Conservation (phyloP, 2,888 invertebrate species). For the Psylliodes chrysocephalus region DNA sequence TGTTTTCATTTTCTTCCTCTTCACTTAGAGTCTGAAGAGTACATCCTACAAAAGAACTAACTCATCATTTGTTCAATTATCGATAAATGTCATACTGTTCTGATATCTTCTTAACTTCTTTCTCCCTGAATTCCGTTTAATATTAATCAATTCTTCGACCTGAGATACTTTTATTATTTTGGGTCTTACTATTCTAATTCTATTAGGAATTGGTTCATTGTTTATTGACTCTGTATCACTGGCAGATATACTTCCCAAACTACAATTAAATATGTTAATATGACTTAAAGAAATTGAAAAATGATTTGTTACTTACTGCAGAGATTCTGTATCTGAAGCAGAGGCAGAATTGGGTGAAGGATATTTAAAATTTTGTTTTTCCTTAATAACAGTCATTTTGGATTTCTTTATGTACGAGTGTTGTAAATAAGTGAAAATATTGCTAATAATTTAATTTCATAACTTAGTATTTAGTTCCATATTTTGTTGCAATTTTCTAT, state of each 20-base stretch:
- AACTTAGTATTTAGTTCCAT: background rate
- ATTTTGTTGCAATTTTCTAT: no score
- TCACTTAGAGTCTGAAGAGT: constrained; percentile 54
- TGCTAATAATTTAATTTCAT: background rate
- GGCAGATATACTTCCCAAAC: constrained; percentile 50
- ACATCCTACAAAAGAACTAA: constrained; percentile 47
- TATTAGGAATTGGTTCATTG: constrained; percentile 44
- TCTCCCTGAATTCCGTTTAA: constrained; percentile 52
- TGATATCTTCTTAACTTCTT: constrained; percentile 54
- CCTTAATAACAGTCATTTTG: constrained; percentile 55
- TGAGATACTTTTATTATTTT: constrained; percentile 36
- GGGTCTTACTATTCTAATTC: constrained; percentile 35
- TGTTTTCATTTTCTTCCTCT: constrained; percentile 51
- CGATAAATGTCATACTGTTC: constrained; percentile 47
- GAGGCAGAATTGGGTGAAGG: constrained; percentile 47
- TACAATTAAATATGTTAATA: constrained; percentile 33
- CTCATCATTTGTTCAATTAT: background rate
- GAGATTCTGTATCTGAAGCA: constrained; percentile 55
- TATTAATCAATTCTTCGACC: constrained; percentile 46
- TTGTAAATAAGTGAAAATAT: no score
- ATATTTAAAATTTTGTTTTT: constrained; percentile 47
- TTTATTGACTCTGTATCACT: constrained; percentile 54
- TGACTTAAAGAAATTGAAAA: constrained; percentile 1
- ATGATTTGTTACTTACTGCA: constrained; percentile 50
- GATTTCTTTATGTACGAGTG: no score